phyloP scores from a whole-genome alignment of 2,888 invertebrate species.

The Apodemia hepburni region DNA sequence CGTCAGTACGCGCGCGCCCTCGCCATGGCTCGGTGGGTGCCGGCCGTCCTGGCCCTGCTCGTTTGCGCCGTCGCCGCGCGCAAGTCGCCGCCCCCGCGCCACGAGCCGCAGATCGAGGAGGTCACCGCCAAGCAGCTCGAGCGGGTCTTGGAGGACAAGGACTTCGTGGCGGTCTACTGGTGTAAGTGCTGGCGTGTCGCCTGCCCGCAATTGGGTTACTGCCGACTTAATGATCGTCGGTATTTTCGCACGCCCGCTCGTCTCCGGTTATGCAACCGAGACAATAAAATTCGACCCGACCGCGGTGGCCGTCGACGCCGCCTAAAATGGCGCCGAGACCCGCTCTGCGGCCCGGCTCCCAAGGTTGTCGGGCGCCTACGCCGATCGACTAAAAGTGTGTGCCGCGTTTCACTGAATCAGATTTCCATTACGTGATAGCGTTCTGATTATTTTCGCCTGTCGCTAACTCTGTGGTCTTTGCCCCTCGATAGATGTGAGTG shows the following conservation, averaged over 20 bases:
- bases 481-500: slow-evolving; percentile 36
- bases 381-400: slow-evolving; percentile 66
- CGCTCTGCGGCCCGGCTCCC: slow-evolving; percentile 57
- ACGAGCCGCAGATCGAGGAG: slow-evolving; percentile 93
- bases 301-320: slow-evolving; percentile 58
- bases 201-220: slow-evolving; percentile 52
- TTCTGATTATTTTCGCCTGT: slow-evolving; percentile 68
- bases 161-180: slow-evolving; percentile 97
- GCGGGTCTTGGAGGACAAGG: slow-evolving; percentile 93
- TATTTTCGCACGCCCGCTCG: slow-evolving; percentile 54
- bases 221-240: slow-evolving; percentile 39
- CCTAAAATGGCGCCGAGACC: slow-evolving; percentile 77
- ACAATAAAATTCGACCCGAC: slow-evolving; percentile 76
- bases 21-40: slow-evolving; percentile 77
- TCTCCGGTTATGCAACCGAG: slow-evolving; percentile 69
- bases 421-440: slow-evolving; percentile 65
- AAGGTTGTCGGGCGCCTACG: slow-evolving; percentile 76
- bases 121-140: slow-evolving; percentile 96
- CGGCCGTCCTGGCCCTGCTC: slow-evolving; percentile 72
- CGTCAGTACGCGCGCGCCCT: slow-evolving; percentile 74
- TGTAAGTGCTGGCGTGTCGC: slow-evolving; percentile 86
- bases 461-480: slow-evolving; percentile 45
- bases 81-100: slow-evolving; percentile 64
- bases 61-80: slow-evolving; percentile 76
- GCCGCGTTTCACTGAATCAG: slow-evolving; percentile 63